These are phyloP conservation scores for Plecturocebus donacophilus DNA, from an alignment of 2,113 vertebrate species.

Conservation along the genomic window DNA sequence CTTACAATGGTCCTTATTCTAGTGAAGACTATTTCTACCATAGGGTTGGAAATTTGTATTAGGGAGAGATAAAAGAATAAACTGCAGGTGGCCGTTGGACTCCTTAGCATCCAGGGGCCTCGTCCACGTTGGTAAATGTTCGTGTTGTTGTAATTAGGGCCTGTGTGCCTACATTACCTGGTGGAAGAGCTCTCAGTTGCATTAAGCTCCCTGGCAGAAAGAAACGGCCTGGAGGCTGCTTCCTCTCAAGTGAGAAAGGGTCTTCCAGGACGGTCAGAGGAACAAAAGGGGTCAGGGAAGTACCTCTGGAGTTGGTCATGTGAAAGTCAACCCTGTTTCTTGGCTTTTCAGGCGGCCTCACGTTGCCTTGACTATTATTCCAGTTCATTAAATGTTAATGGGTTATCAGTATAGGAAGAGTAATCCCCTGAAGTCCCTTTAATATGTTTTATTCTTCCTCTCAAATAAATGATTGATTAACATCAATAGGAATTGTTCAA, in stretches of 20 bases:
- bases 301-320: neutral
- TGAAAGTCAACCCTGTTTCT: constrained; percentile 63
- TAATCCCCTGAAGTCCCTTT: constrained; percentile 83
- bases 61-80: neutral
- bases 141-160: neutral
- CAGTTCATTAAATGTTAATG: constrained; percentile 85
- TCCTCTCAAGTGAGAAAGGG: neutral
- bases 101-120: neutral
- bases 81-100: neutral
- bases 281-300: neutral
- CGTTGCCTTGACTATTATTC: constrained; percentile 73
- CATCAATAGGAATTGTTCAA: constrained; percentile 78
- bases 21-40: neutral
- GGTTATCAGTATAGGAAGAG: constrained; percentile 83
- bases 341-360: constrained; percentile 56
- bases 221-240: neutral
- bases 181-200: neutral
- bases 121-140: rapidly evolving
- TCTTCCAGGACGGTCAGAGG: neutral
- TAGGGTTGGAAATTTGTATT: neutral
- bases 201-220: neutral
- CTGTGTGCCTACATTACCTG: rapidly evolving
- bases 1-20: neutral
- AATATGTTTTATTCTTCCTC: constrained; percentile 85
- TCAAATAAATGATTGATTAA: constrained; percentile 87